Evolutionary conservation across 2,888 invertebrate species (phyloP).

Genomic region (Ophion costatus): DNA sequence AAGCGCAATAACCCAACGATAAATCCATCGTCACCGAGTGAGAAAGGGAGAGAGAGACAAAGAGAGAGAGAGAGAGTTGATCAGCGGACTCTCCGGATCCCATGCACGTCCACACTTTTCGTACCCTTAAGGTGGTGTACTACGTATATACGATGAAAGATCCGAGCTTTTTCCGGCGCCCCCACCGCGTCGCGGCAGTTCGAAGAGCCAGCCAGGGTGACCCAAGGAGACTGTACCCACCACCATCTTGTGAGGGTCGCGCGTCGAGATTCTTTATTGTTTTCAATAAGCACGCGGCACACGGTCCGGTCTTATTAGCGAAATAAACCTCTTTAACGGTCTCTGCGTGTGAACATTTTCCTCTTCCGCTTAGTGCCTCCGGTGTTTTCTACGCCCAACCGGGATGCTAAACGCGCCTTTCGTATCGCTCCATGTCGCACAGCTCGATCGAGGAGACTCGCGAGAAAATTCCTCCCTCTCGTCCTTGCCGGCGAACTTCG

Average conservation of each 20-base stretch:
- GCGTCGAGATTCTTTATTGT: conserved; percentile 82
- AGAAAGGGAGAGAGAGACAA: neutral
- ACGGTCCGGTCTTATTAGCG: conserved; percentile 83
- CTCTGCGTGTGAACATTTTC: conserved; percentile 71
- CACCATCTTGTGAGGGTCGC: conserved; percentile 75
- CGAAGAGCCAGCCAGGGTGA: conserved; percentile 67
- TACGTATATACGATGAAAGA: conserved; percentile 27
- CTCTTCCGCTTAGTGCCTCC: conserved; percentile 53
- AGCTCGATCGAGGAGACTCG: neutral
- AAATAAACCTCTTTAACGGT: conserved; percentile 83
- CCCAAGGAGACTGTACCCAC: conserved; percentile 56
- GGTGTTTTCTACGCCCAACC: conserved; percentile 29
- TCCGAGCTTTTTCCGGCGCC: conserved; percentile 12
- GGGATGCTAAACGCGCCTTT: conserved; percentile 27
- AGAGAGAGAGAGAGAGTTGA: conserved; percentile 70
- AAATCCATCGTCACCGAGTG: conserved; percentile 76
- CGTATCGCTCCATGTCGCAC: neutral
- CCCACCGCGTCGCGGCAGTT: conserved; percentile 13
- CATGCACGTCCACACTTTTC: conserved; percentile 76
- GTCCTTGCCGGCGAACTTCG: neutral
- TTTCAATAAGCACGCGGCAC: conserved; percentile 81
- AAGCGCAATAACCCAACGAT: conserved; percentile 78
- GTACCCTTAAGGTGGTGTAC: conserved; percentile 39
- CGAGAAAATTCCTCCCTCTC: neutral
- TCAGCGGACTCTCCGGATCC: conserved; percentile 77